Base-by-base conservation (phyloP, 2,113 vertebrate genomes). In the Nothoprocta pentlandii region DNA sequence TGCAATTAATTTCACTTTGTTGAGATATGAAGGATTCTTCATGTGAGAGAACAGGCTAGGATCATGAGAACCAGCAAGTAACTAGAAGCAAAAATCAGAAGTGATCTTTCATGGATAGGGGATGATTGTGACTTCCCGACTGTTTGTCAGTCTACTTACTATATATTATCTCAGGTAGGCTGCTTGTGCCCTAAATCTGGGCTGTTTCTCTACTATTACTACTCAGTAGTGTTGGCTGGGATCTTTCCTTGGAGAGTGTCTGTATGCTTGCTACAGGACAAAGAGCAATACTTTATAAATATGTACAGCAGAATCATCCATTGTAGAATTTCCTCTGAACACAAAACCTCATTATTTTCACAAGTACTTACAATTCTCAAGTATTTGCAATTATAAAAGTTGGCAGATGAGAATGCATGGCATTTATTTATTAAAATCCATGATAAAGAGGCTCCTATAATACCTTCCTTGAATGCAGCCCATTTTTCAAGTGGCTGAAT, bases 271-370 rank as follows among this genome's bases (percentile, higher is more conserved):
- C 56, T 90, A 34, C 68, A 88, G 88, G 32, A 90, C 28, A 76
- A 92, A 79, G 20, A 53, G 49, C 66, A 75, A 46, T 76, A 58
- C 16, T 89, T 66, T 36, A n/a, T 75, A 71, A 93, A 85, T 28
- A 67, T 39, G 51, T 53, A 69, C 22, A 78, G 56, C 64, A 88
- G 80, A 91, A 78, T 75, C 74, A 82, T 69, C 67, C 47, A 25
- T 58, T 90, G 61, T 64, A 58, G 28, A 90, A 77, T 54, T 96
- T 88, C 51, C 42, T 68, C 28, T 26, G 51, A 88, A 53, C 30
- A 90, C 32, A 94, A 88, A 80, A 42, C 14, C 17, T 91, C 64
- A 51, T 83, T 95, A 86, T 90, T 78, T 85, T 91, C 61, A 83
- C 51, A 88, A 61, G 78, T 73, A 85, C 68, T 95, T 81, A 34